Percentiles rank a stretch among this genome's conserved stretches.
Evolutionary conservation across 2,797 vertebrate species (phyloP).

Genomic region (Emydoidea blandingii): DNA sequence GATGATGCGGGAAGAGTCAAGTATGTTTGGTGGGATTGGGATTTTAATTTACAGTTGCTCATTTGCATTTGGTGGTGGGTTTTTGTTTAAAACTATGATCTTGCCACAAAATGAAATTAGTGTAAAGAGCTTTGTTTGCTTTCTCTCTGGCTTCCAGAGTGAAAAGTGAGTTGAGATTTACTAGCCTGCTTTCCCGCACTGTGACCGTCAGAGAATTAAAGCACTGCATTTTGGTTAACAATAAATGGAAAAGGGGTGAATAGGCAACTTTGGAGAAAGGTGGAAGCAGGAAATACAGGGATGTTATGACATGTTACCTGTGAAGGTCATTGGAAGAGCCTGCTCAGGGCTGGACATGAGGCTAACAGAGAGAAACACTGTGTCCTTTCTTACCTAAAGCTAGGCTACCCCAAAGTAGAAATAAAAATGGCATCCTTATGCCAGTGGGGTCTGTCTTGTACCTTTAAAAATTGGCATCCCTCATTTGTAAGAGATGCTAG

Average conservation of each 20-base stretch:
- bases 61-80: slow-evolving; percentile 10
- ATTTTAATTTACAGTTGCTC: background rate
- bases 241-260: background rate
- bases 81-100: background rate
- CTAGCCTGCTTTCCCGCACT: background rate
- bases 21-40: background rate
- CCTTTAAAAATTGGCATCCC: background rate
- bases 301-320: background rate
- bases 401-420: background rate
- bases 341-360: background rate
- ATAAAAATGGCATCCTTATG: background rate
- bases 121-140: background rate
- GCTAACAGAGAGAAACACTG: slow-evolving; percentile 16
- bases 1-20: slow-evolving; percentile 2
- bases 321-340: background rate
- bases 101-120: background rate
- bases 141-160: background rate
- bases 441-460: background rate
- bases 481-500: background rate
- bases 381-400: slow-evolving; percentile 32
- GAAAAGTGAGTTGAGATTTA: background rate
- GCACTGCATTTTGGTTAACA: slow-evolving; percentile 24
- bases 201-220: slow-evolving; percentile 39
- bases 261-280: background rate
- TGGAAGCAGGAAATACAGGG: background rate